phyloP scores from a whole-genome alignment of 1,140 invertebrate species.

The Helicoverpa zea region DNA sequence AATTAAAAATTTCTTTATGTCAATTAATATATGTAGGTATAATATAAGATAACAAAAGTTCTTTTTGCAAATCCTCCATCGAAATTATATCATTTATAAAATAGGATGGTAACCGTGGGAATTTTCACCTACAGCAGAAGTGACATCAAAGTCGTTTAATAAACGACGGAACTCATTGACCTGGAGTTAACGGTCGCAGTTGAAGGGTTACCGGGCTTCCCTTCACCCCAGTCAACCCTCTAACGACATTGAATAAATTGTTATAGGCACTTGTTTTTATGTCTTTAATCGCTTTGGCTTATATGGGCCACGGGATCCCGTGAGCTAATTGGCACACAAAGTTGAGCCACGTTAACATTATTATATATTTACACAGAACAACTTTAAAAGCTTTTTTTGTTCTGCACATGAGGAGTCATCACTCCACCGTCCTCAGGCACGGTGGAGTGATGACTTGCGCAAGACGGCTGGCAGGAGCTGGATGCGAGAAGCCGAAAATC shows the following conservation, averaged over 20 bases:
- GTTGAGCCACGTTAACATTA: not conserved
- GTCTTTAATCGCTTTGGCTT: constrained; percentile 49
- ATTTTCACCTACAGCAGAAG: not conserved
- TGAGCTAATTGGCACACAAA: constrained; percentile 37
- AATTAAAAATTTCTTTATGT: not conserved
- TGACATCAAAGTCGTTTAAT: constrained; percentile 53
- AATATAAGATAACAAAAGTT: too few relatives aligned
- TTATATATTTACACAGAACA: too few relatives aligned
- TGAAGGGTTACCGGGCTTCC: constrained; percentile 48
- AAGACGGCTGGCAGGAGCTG: too few relatives aligned
- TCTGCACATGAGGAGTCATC: too few relatives aligned
- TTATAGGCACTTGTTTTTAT: constrained; percentile 53
- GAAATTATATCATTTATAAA: not conserved
- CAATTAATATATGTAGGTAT: not conserved
- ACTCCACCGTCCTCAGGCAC: too few relatives aligned
- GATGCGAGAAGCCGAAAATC: too few relatives aligned
- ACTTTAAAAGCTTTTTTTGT: too few relatives aligned
- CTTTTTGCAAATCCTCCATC: too few relatives aligned
- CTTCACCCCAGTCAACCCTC: constrained; percentile 29
- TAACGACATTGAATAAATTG: constrained; percentile 48
- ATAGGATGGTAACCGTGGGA: not conserved
- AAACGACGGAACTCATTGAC: constrained; percentile 51
- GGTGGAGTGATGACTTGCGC: too few relatives aligned
- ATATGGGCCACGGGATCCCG: constrained; percentile 24
- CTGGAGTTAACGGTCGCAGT: constrained; percentile 36